A percentile compares a stretch with the other conserved stretches of the same genome.
phyloP scores from a whole-genome alignment of 2,888 invertebrate species.

The Tromatobia lineatoria region DNA sequence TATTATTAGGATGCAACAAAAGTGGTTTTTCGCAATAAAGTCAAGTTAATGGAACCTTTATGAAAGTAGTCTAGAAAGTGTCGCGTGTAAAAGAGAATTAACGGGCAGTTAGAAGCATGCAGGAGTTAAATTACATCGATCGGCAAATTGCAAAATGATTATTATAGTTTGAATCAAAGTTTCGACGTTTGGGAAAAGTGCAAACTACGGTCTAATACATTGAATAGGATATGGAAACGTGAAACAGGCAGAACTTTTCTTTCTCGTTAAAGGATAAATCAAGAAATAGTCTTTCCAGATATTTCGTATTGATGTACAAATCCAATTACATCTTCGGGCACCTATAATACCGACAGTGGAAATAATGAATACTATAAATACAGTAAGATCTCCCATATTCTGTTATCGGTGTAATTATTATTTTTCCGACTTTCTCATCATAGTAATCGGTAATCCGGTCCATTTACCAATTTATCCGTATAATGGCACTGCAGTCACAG shows the following conservation, averaged over 20 bases:
- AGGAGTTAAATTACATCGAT: too few species aligned
- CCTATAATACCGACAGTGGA: not conserved
- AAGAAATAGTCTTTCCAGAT: not conserved
- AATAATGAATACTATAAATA: not conserved
- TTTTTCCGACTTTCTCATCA: slow-evolving; percentile 34
- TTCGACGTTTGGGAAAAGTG: not conserved
- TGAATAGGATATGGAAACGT: not conserved
- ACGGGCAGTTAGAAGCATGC: not conserved
- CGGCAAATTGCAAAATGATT: too few species aligned
- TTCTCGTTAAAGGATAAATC: not conserved
- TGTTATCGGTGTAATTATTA: slow-evolving; percentile 34
- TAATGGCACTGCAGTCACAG: slow-evolving; percentile 1
- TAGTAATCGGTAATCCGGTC: slow-evolving; percentile 38
- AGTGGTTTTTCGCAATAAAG: slow-evolving; percentile 7
- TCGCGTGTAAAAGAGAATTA: slow-evolving; percentile 7
- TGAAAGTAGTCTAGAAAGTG: slow-evolving; percentile 12
- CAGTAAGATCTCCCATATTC: not conserved
- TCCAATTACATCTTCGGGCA: not conserved
- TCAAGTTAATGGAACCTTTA: slow-evolving; percentile 13
- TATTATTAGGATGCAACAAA: slow-evolving; percentile 48
- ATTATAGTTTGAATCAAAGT: not conserved
- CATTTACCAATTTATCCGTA: slow-evolving; percentile 54
- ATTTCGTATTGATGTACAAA: not conserved
- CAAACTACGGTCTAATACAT: not conserved
- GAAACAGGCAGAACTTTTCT: not conserved